These are phyloP conservation scores for Esox masquinongy DNA, from an alignment of 2,797 vertebrate species.

Conservation along the genomic window DNA sequence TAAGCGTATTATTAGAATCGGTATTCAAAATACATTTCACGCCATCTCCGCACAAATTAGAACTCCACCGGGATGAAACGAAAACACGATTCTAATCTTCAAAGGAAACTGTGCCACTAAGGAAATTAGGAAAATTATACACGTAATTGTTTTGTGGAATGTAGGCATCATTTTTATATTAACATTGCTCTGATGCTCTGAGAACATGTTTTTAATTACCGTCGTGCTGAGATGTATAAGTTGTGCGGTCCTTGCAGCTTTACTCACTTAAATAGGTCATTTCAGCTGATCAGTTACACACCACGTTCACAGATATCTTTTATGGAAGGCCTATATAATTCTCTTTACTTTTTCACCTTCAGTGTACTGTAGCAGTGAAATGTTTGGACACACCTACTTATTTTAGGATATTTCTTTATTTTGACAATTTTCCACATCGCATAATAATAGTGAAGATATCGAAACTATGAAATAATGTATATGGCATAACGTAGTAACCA, in stretches of 20 bases:
- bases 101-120: constrained; percentile 72
- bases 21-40: constrained; percentile 73
- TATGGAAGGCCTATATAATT: background rate
- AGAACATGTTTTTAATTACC: constrained; percentile 73
- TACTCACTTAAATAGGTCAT: constrained; percentile 19
- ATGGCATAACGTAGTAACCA: too few species aligned
- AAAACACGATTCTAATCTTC: constrained; percentile 78
- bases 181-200: constrained; percentile 68
- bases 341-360: too few species aligned
- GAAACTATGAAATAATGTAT: too few species aligned
- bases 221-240: constrained; percentile 58
- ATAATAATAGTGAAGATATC: too few species aligned
- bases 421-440: too few species aligned
- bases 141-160: constrained; percentile 77
- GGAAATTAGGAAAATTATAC: constrained; percentile 78
- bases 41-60: constrained; percentile 72
- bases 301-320: background rate
- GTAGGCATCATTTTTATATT: constrained; percentile 70
- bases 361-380: too few species aligned
- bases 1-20: constrained; percentile 74
- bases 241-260: constrained; percentile 53
- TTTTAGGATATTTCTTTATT: too few species aligned
- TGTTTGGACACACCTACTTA: too few species aligned
- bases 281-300: background rate
- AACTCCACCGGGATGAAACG: constrained; percentile 75